Base-by-base conservation (phyloP, 2,113 vertebrate species). In the Seriola dumerili region DNA sequence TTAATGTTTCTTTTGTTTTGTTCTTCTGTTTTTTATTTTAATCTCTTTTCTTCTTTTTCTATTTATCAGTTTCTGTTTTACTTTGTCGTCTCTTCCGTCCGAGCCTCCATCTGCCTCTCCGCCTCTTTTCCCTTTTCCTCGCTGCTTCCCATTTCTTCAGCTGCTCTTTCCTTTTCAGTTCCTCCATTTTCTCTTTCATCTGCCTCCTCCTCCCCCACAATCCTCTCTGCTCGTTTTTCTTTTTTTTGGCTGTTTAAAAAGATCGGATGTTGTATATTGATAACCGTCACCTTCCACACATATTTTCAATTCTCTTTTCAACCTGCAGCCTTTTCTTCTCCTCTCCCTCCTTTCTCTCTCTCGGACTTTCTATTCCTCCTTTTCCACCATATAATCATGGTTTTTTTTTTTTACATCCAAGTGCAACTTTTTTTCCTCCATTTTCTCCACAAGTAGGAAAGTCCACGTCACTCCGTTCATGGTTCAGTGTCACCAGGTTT, bases 171-270 rank as follows among this genome's bases (percentile, higher is more conserved):
- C 40, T 40, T 48, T 62, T 5, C 72, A 38, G 44, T 36, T 4
- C 42, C 19, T 50, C 46, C 38, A 55, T 46, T 78, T 80, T 19
- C 40, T 14, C 48, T 70, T 78, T 75, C 32, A 70, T 84, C 82
- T 23, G 25, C 54, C 38, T 63, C 8, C 0, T n/a, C 46, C 46
- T 63, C 10, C 9, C 4, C 63, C 76, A 42, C 62, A 55, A 68
- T 55, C 44, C 34, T 61, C 52, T 72, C 63, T 34, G 10, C 38
- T 55, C 42, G 3, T 61, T 67, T 74, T 2, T 25, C 25, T 25
- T 25, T 25, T 82, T 38, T 32, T 23, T 2, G 21, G 5, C 1
- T 8, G n/a, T 74, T 68, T 32, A 7, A 55, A 52, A 74, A 64
- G 29, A 79, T 64, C 14, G 0, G 5, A 44, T 61, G 7, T 9